Conservation (phyloP, 2,888 invertebrate genomes). For the Microctonus brassicae region DNA sequence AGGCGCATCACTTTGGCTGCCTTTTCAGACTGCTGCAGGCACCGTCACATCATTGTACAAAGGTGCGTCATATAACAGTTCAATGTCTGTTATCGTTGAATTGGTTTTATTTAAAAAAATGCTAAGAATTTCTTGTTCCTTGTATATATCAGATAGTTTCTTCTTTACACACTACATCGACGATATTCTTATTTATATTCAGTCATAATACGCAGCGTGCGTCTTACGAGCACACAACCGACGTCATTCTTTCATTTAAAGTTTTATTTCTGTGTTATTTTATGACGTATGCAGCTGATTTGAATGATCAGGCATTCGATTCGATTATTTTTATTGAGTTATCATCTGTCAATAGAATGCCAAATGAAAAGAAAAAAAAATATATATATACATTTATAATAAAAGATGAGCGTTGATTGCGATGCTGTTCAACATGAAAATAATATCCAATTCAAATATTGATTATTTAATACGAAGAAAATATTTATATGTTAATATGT, state of each 20-base stretch:
- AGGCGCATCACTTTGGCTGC: slow-evolving; percentile 78
- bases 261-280: neutral
- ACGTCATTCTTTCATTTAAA: neutral
- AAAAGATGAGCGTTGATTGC: too few species aligned
- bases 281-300: neutral
- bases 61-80: slow-evolving; percentile 71
- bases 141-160: neutral
- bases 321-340: too few species aligned
- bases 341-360: too few species aligned
- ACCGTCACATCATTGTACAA: slow-evolving; percentile 83
- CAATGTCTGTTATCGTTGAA: slow-evolving; percentile 35
- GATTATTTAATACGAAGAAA: too few species aligned
- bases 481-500: too few species aligned
- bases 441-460: neutral
- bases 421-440: neutral
- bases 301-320: neutral
- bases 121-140: neutral
- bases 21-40: slow-evolving; percentile 85
- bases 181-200: neutral
- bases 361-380: too few species aligned
- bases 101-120: neutral
- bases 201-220: neutral
- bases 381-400: too few species aligned
- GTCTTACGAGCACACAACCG: neutral
- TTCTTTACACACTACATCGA: neutral